phyloP scores from a whole-genome alignment of 2,888 invertebrate species.

The Trilocha varians region DNA sequence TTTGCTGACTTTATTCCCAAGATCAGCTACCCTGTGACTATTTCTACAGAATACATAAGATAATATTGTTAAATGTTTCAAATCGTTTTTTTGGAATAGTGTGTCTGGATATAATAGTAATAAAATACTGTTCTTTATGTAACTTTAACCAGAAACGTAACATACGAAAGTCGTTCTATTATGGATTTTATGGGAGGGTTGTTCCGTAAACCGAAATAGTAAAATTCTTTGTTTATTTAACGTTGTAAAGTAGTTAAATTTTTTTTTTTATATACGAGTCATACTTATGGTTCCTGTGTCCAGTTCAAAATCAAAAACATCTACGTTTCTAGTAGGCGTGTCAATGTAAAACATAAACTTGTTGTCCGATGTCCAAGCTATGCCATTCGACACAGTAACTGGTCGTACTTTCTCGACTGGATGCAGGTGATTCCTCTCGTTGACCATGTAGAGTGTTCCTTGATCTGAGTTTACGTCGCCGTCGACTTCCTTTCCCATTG shows the following conservation, averaged over 20 bases:
- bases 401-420: slow-evolving; percentile 48
- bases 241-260: background rate
- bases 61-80: no score
- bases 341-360: slow-evolving; percentile 86
- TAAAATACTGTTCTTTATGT: no score
- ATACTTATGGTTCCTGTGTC: slow-evolving; percentile 74
- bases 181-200: no score
- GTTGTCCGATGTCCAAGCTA: slow-evolving; percentile 82
- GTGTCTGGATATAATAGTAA: no score
- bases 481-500: slow-evolving; percentile 74
- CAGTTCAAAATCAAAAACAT: slow-evolving; percentile 79
- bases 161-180: no score
- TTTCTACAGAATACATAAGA: no score
- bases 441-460: slow-evolving; percentile 75
- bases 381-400: slow-evolving; percentile 83
- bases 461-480: slow-evolving; percentile 58
- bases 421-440: slow-evolving; percentile 40
- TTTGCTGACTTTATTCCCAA: no score
- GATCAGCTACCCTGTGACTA: no score
- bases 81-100: no score
- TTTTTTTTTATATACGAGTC: slow-evolving; percentile 18
- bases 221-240: no score
- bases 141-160: no score
- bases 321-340: slow-evolving; percentile 76
- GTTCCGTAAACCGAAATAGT: no score